Evolutionary conservation across 2,888 invertebrate species (phyloP).

Genomic region (Plagiodera versicolora): DNA sequence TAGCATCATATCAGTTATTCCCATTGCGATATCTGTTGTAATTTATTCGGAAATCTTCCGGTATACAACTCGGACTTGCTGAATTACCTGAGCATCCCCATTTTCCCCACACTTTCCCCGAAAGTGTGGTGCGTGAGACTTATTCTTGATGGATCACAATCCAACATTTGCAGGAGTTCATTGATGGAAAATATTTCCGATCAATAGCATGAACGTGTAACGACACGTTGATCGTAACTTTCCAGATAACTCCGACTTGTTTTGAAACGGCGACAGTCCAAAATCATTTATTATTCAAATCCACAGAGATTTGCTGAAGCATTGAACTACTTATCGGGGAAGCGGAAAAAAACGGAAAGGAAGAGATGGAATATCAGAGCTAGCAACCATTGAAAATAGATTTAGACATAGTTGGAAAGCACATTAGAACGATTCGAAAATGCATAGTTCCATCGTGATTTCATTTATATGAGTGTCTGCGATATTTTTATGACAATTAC

Average conservation of each 20-base stretch:
- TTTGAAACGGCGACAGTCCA: constrained; percentile 33
- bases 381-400: neutral
- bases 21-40: too few relatives aligned
- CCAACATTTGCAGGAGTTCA: neutral
- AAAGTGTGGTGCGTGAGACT: too few relatives aligned
- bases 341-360: neutral
- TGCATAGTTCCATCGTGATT: too few relatives aligned
- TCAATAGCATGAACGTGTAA: constrained; percentile 20
- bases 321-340: neutral
- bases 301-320: constrained; percentile 27
- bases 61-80: too few relatives aligned
- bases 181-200: neutral
- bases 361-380: neutral
- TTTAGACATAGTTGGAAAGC: neutral
- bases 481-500: too few relatives aligned
- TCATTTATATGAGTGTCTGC: too few relatives aligned
- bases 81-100: too few relatives aligned
- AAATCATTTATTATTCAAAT: constrained; percentile 38
- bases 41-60: too few relatives aligned
- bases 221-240: constrained; percentile 12
- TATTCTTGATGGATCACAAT: too few relatives aligned
- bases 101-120: too few relatives aligned
- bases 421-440: too few relatives aligned
- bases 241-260: constrained; percentile 21
- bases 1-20: neutral